Conservation (phyloP, 2,113 vertebrate species). For the Sinocyclocheilus maitianheensis region DNA sequence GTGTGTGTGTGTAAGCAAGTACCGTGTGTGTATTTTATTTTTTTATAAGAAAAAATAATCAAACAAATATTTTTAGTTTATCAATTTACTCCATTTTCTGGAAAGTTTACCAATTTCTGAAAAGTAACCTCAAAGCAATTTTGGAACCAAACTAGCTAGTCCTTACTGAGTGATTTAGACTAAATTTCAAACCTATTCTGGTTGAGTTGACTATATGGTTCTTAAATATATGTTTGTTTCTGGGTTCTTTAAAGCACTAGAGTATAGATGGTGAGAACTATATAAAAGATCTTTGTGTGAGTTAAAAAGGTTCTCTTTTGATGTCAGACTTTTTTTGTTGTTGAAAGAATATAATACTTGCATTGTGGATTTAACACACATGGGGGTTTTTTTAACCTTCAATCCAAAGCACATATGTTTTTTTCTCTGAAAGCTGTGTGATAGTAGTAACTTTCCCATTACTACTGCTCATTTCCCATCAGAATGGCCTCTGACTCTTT, state of each 20-base stretch:
- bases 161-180: background rate
- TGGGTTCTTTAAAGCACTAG: background rate
- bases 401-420: background rate
- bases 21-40: too few species aligned
- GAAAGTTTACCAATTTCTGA: too few species aligned
- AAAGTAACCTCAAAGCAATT: background rate
- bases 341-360: background rate
- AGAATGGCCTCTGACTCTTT: conserved; percentile 49
- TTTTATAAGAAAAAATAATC: background rate
- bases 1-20: too few species aligned
- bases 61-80: background rate
- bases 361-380: background rate
- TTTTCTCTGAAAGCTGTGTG: conserved; percentile 33
- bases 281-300: background rate
- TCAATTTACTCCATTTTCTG: too few species aligned
- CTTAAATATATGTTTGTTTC: background rate
- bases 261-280: background rate
- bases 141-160: background rate
- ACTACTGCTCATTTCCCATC: conserved; percentile 40
- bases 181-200: background rate
- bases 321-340: background rate
- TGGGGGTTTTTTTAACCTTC: background rate
- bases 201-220: background rate
- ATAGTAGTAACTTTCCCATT: conserved; percentile 39
- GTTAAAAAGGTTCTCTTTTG: background rate